Percentiles rank a stretch among this genome's conserved stretches.
Evolutionary conservation across 1,140 invertebrate genomes (phyloP).

Genomic region (Notospermus geniculatus): DNA sequence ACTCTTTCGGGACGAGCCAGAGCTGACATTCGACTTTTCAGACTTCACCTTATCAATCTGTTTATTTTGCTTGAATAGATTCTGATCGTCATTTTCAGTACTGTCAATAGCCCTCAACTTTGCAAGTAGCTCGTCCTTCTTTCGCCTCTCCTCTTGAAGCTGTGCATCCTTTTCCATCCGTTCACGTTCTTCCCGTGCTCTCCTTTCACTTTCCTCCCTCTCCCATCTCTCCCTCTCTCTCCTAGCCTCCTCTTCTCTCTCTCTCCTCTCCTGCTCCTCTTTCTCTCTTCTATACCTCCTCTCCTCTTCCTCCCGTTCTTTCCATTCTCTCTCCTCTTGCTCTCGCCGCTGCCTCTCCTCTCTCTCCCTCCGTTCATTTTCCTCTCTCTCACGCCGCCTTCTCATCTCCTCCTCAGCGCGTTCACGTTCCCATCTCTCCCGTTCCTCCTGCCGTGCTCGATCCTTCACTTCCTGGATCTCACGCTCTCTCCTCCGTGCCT

Average conservation of each 20-base stretch:
- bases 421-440: conserved; percentile 24
- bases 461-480: conserved; percentile 21
- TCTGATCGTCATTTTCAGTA: conserved; percentile 9
- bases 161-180: conserved; percentile 31
- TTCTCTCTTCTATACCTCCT: conserved; percentile 2
- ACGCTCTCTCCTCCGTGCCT: conserved; percentile 20
- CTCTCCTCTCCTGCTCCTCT: conserved; percentile 7
- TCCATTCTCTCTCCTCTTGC: conserved; percentile 18
- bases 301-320: conserved; percentile 13
- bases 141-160: conserved; percentile 32
- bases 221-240: conserved; percentile 5
- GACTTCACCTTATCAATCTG: conserved; percentile 14
- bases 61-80: conserved; percentile 11
- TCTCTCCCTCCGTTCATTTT: conserved; percentile 22
- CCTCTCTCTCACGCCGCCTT: conserved; percentile 18
- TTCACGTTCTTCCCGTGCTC: conserved; percentile 28
- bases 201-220: conserved; percentile 10
- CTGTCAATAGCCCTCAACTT: conserved; percentile 34
- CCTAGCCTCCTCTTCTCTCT: conserved; percentile 5
- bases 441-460: conserved; percentile 17
- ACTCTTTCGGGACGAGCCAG: conserved; percentile 5
- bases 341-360: conserved; percentile 16
- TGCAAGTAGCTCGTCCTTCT: conserved; percentile 37
- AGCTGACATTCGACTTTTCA: conserved; percentile 1
- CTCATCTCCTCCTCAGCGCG: conserved; percentile 20